Percentiles rank a stretch among this genome's conserved stretches.
Evolutionary conservation across 2,888 invertebrate genomes (phyloP).

Genomic region (Gasteruption jaculator): DNA sequence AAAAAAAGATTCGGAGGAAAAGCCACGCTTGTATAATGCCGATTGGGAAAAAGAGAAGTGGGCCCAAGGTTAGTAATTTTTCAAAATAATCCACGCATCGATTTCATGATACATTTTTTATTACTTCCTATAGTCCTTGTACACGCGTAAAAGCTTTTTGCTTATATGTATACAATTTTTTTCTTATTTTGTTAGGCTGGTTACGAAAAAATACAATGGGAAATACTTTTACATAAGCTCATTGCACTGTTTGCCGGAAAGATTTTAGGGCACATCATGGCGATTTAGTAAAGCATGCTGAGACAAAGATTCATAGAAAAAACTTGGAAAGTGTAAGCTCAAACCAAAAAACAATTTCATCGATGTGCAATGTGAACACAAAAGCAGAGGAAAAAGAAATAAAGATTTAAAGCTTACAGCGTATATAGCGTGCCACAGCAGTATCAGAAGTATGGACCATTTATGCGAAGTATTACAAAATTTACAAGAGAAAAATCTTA

Average conservation of each 20-base stretch:
- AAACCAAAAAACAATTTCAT: neutral
- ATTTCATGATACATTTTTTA: no score
- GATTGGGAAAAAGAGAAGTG: no score
- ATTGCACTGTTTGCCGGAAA: constrained; percentile 9
- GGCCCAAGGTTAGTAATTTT: no score
- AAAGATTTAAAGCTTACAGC: constrained; percentile 15
- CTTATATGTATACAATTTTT: no score
- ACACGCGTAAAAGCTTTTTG: no score
- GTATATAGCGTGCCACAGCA: constrained; percentile 16
- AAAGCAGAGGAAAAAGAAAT: no score
- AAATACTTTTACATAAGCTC: constrained; percentile 2
- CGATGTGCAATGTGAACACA: no score
- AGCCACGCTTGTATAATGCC: no score
- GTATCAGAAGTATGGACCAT: constrained; percentile 16
- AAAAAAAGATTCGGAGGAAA: no score
- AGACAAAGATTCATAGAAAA: neutral
- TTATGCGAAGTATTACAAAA: constrained; percentile 13
- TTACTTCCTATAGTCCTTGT: no score
- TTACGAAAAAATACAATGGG: neutral
- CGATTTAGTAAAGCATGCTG: constrained; percentile 12
- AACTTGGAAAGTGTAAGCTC: constrained; percentile 3
- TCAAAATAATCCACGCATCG: no score
- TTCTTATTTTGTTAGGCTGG: constrained; percentile 5
- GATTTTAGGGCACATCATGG: constrained; percentile 7
- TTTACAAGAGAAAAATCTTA: constrained; percentile 9